Evolutionary conservation across 2,888 invertebrate genomes (phyloP).

Genomic region (Hypsopygia costalis): DNA sequence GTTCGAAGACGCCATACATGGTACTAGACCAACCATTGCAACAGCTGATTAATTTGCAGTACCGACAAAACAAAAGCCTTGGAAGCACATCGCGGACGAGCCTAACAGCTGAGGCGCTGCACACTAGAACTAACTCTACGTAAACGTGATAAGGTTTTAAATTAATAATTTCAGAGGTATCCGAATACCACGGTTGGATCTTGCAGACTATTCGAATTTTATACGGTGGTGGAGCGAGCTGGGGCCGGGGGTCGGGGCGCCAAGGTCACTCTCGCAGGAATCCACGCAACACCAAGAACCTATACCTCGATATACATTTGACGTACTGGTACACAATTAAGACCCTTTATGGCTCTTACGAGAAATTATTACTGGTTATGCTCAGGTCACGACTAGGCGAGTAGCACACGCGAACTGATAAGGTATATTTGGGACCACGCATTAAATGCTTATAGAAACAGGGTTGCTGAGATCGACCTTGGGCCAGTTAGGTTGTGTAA

Average conservation of each 20-base stretch:
- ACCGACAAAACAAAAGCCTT: constrained; percentile 63
- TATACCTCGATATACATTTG: constrained; percentile 60
- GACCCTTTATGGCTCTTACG: constrained; percentile 50
- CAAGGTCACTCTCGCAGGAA: constrained; percentile 70
- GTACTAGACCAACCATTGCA: constrained; percentile 56
- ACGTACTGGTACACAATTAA: constrained; percentile 46
- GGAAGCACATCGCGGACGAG: constrained; percentile 24
- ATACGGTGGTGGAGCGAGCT: constrained; percentile 45
- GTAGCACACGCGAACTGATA: constrained; percentile 61
- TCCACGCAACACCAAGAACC: constrained; percentile 63
- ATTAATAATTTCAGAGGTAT: constrained; percentile 37
- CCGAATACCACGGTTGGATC: constrained; percentile 62
- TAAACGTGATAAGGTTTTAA: constrained; percentile 35
- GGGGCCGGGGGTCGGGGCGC: constrained; percentile 43
- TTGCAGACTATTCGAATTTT: constrained; percentile 69
- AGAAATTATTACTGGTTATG: constrained; percentile 56
- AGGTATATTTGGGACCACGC: constrained; percentile 58
- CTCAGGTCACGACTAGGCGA: constrained; percentile 39
- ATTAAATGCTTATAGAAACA: constrained; percentile 57
- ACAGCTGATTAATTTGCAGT: constrained; percentile 74
- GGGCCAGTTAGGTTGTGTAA: constrained; percentile 48
- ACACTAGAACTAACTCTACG: constrained; percentile 44
- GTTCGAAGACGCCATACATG: constrained; percentile 42
- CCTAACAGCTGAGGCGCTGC: constrained; percentile 32
- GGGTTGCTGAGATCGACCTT: constrained; percentile 48